Base-by-base conservation (phyloP, 1,140 invertebrate genomes). In the Dermatophagoides farinae region DNA sequence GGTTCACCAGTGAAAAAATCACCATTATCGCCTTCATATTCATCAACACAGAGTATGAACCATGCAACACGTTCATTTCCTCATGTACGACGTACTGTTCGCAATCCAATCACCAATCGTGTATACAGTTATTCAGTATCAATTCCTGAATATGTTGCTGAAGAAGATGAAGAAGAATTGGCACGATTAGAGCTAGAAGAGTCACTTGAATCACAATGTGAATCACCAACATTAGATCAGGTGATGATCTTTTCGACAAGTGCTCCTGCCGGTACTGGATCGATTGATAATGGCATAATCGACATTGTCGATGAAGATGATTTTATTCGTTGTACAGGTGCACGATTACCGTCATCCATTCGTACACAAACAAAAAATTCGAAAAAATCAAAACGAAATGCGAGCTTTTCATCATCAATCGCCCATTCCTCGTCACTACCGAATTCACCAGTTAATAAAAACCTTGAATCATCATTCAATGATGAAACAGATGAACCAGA, bases 111-210 rank as follows among this genome's bases (percentile, higher is more conserved):
- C 6, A 55, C 53, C 1, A 55, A 55, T 44, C 53, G 53, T 20
- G 53, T 55, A 5, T 55, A 55, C 31, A 55, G 53, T 23, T 55
- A 55, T 25, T 55, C 53, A 23, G 53, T 55, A 25, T 55, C 53
- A 4, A 55, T 55, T 38, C 53, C 53, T 1, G 41, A 55, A 12
- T 55, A 55, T 44, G 53, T 55, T 20, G 53, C 25, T 14, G 53
- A 55, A 25, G 53, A 53, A 22, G 20, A 53, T 25, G 51, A 53
- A 22, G 51, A 53, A 53, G 51, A 53, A n/a, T 25, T 53, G 11
- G 51, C 14, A 23, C 14, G 25, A 12, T 25, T 53, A 22, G 51
- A 55, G 41, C 14, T 25, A 12, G 53, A 55, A 44, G 53, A 55
- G n/a, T 31, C 31, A 31, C 2, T 31, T 25, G 51, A 53, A 22